Base-by-base conservation (phyloP, 37 sponge, comb jelly and placozoan species). In the Spongia lamella region DNA sequence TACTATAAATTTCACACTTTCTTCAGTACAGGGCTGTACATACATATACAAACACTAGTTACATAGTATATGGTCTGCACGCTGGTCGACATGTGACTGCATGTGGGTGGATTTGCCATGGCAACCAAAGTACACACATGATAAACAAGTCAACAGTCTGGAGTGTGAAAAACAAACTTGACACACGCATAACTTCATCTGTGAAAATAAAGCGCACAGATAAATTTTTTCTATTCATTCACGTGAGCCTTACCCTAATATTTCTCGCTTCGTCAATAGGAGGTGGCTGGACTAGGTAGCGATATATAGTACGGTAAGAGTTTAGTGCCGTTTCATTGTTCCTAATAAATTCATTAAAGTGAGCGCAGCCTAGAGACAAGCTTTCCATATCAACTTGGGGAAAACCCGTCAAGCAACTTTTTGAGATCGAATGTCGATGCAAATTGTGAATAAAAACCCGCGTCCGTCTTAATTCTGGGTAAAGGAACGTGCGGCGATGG, bases 91-190 rank as follows among this genome's bases (percentile, higher is more conserved):
- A 50, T 93, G 90, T 0, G 61, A 40, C 15, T 71, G 79, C 68
- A 90, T 78, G 73, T 89, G 90, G 37, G 89, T 93, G n/a, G 89
- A 79, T 0, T 84, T 80, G 9, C 52, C 52, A 60, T 80, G 70
- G 69, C 96, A 95, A 4, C 90, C 96, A 57, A 92, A 68, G 72
- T 75, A 91, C 60, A 95, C 96, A 76, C 96, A 95, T n/a, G 74
- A 76, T 47, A 95, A 78, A 39, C 96, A 95, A 3, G 93, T 82
- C 39, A 88, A 81, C 61, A 95, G 76, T 7, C 78, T 70, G 6
- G 83, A 43, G 36, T 68, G 74, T 24, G 54, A 60, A n/a, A 71
- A 74, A 36, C 96, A 95, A 30, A 78, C 67, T 50, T 82, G 72
- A 52, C 96, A 95, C 0, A 90, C 33, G 60, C 92, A 90, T 19